Base-by-base conservation (phyloP, 2,797 vertebrate genomes). In the Eleutherodactylus coqui region DNA sequence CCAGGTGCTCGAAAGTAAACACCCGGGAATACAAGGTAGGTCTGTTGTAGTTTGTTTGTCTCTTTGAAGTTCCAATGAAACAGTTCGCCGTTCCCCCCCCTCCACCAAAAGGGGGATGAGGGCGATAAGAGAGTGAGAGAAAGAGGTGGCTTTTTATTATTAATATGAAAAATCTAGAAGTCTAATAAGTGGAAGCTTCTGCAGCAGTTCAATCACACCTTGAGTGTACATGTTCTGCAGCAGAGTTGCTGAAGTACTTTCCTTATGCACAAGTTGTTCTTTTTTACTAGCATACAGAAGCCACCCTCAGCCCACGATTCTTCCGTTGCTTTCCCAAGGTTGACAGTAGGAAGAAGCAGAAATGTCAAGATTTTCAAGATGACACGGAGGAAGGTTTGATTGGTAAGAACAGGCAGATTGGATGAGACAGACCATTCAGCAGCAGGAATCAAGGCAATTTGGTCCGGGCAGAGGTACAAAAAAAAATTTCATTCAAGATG, bases 281-380 rank as follows among this genome's bases (percentile, higher is more conserved):
- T 99, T 98, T 99, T 99, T 94, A 99, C 98, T 90, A 99, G 94
- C 95, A 98, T 97, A 94, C 98, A 99, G 96, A 99, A 99, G 94
- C 97, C 97, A 94, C 98, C 98, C 94, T 99, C 97, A 16, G 97
- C 98, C 98, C 98, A 99, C 92, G 97, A 97, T 96, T 99, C 98
- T 98, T 99, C 98, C 97, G 98, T 99, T 96, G 98, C 97, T 99
- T 99, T 97, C 27, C 92, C 82, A 70, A 81, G 89, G 89, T 91
- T 92, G 92, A 95, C 88, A 91, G 89, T 90, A 94, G 94, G 91
- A 91, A 91, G 95, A 94, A 84, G 82, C 43, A 87, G 75, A 85
- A 84, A 85, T 84, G 47, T 24, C 92, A 92, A 93, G 95, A 93
- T 84, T 88, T 91, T 92, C 91, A 90, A 93, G 92, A 53, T 90